Evolutionary conservation across 2,888 invertebrate genomes (phyloP), one percentile per base, ranked within the genome.

Genomic region (Smittia sp.): DNA sequence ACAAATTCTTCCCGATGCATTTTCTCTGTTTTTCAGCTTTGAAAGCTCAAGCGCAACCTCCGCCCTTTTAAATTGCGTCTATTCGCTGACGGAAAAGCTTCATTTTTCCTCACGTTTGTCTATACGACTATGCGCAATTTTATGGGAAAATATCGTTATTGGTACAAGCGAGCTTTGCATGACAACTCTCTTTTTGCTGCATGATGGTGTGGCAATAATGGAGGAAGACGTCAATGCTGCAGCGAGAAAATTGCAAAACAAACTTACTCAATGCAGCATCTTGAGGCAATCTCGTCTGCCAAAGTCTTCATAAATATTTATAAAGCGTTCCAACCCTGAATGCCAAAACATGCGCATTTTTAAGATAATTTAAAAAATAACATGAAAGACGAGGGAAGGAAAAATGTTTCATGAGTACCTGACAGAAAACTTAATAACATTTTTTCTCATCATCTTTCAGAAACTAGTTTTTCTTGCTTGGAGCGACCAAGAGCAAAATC

Each of bases 301-400:
- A n/a, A 58, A 25, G 20, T n/a, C 27, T 25, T 52, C 20, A 72
- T 72, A 72, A 58, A 72, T 72, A 62, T 72, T 72, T 72, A 62
- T 72, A 15, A 2, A 58, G 58, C 58, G 22, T 15, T 46, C 3
- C 58, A 58, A 20, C 58, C 39, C 68, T 41, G 41, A 70, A 27
- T 70, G 62, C 62, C 38, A 62, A 72, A 72, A 72, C 72, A 72
- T 72, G 72, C 72, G 72, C 72, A 72, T 62, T 62, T 72, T 63
- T 63, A 27, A 63, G 63, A 24, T 63, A 63, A 27, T 63, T 27
- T 63, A 18, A 58, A 52, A n/a, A 58, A 20, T 20, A 58, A 22
- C 58, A 22, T 27, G 63, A 63, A 63, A 22, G 58, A 18, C 18
- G 58, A 9, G 15, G 25, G 9, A 63, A 27, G n/a, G 11, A 46